Base-by-base conservation (phyloP, 2,888 invertebrate genomes). In the Erebia ligea region DNA sequence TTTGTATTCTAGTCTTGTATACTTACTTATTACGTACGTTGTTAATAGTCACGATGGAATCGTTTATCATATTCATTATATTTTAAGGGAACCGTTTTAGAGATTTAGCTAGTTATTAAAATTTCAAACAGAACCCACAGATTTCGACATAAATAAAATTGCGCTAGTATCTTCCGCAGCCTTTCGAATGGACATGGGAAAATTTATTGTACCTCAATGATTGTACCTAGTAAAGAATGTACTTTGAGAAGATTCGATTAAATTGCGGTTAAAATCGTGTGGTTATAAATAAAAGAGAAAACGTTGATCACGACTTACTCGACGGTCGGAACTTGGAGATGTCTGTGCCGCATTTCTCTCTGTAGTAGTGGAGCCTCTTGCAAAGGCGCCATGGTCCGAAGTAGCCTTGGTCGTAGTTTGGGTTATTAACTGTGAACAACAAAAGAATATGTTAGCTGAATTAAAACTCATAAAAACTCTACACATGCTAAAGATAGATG, bases 361-460 rank as follows among this genome's bases (percentile, higher is more conserved):
- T 94, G 88, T 96, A 96, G 92, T 97, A 97, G 13, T 96, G 93
- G 78, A 97, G 91, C 82, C 95, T 94, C 91, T 97, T 97, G 95
- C 98, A 98, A 72, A 96, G 95, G 81, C 96, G 95, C 96, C 98
- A 98, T 82, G 97, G 97, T 74, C 98, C 97, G 84, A 97, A 98
- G 90, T 98, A 97, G 61, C 98, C 98, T 77, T 94, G 95, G 86
- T 97, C 97, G 80, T 94, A 95, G 81, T 95, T 95, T 78, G 90
- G 91, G 77, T 94, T 94, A 70, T 95, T 95, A 82, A 94, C 96
- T 96, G 94, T 58, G 76, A 79, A 84, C 79, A 85, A 87, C 56
- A 65, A 42, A 17, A 57, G 1, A 17, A 17, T 17, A n/a, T 17
- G 9, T 52, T 8, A 52, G 34, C 34, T 15, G 48, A 74, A 78